These are phyloP conservation scores for Apostichopus californicus DNA, from an alignment of 35 echinoderm and acorn worm species.

Conservation along the genomic window DNA sequence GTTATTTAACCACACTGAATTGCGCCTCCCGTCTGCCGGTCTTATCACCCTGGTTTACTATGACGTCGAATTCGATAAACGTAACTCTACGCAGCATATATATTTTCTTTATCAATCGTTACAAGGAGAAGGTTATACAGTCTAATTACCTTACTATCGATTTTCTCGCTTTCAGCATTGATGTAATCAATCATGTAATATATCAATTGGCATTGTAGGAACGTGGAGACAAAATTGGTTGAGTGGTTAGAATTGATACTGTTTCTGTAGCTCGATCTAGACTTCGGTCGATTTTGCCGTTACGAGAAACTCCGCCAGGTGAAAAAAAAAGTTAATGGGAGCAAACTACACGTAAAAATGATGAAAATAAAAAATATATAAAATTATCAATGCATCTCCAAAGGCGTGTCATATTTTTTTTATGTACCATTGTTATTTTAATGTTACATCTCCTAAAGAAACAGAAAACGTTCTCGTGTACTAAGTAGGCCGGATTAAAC, in stretches of 20 bases:
- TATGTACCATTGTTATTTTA: no score
- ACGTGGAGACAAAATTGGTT: conserved; percentile 10
- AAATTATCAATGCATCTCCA: no score
- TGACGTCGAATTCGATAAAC: neutral
- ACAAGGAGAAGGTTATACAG: conserved; percentile 26
- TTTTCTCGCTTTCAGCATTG: conserved; percentile 52
- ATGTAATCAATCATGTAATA: conserved; percentile 58
- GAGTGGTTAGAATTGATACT: neutral
- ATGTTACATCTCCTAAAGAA: no score
- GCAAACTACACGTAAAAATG: neutral
- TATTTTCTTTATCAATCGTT: conserved; percentile 44
- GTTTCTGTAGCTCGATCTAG: neutral
- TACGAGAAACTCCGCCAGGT: neutral
- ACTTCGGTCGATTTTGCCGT: conserved; percentile 24
- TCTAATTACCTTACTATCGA: conserved; percentile 56
- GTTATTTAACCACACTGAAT: neutral
- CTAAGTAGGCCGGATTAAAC: no score
- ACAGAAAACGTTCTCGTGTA: no score
- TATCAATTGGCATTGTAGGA: conserved; percentile 55
- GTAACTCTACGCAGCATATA: conserved; percentile 43
- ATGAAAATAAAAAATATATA: no score
- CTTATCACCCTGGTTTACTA: neutral
- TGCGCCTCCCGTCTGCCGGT: neutral
- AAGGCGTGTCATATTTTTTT: no score
- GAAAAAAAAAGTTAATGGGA: neutral